Conservation (phyloP, 1,140 invertebrate species). For the Amyelois transitella region DNA sequence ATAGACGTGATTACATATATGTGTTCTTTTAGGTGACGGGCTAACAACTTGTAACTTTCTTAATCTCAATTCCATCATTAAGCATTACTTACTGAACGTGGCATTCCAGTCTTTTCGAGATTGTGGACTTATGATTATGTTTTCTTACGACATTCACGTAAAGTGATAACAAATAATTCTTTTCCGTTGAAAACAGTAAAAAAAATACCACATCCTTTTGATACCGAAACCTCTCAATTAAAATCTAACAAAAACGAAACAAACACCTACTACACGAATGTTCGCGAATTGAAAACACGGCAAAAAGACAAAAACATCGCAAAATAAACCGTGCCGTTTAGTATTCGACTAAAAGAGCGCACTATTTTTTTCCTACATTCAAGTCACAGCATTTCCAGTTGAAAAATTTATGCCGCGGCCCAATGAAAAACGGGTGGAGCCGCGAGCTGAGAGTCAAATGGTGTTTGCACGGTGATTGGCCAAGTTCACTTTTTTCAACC, state of each 20-base stretch:
- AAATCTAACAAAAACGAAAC: background rate
- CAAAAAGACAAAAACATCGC: background rate
- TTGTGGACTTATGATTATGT: too few relatives aligned
- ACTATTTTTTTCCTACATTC: background rate
- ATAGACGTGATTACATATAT: too few relatives aligned
- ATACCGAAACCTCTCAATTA: background rate
- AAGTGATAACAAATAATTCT: too few relatives aligned
- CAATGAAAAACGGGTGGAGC: constrained; percentile 3
- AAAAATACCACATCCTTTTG: background rate
- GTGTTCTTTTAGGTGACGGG: too few relatives aligned
- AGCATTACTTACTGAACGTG: too few relatives aligned
- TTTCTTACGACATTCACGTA: too few relatives aligned
- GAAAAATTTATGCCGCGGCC: constrained; percentile 1
- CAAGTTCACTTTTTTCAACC: too few relatives aligned
- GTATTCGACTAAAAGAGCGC: background rate
- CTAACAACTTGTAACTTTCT: too few relatives aligned
- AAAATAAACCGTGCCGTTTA: background rate
- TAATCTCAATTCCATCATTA: too few relatives aligned
- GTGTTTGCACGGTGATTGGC: background rate
- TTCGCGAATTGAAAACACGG: background rate
- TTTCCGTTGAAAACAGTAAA: too few relatives aligned
- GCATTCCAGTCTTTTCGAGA: too few relatives aligned
- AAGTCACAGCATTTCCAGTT: background rate
- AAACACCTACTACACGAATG: background rate
- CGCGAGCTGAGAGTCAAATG: background rate